Base-by-base conservation (phyloP, 2,888 invertebrate genomes). In the Xestia ashworthii region DNA sequence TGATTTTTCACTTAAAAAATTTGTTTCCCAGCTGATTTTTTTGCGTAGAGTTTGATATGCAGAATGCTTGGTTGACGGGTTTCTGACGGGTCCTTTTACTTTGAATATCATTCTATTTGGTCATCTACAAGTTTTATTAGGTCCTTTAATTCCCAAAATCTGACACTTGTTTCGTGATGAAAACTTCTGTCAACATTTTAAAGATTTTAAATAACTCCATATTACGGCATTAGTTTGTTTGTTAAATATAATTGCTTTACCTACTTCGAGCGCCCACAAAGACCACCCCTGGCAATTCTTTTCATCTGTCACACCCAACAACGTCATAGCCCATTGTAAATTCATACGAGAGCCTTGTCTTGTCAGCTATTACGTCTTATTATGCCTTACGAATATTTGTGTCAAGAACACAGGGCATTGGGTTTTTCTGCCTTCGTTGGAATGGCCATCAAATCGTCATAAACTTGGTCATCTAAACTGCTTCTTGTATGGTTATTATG, bases 281-380 rank as follows among this genome's bases (percentile, higher is more conserved):
- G 85, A 75, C 83, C 75, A 84, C 86, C 89, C 87, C 80, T 83
- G 80, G 91, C 90, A 94, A 94, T 94, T 94, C 94, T 94, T 94
- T 94, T 92, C 90, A 93, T 89, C 87, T 93, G 94, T 94, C 94
- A 93, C 71, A 72, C 78, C 78, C 74, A 65, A 74, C 90, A 90
- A 93, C 92, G 91, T 91, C 92, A 90, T 82, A 60, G 48, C 64
- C 88, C 60, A 86, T 89, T 86, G 85, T 90, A 89, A 91, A 90
- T 87, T 88, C 84, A 86, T 83, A 85, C 85, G 82, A 78, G 75
- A 84, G 80, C 87, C 90, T 91, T 90, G 89, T 88, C 81, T 78
- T 87, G 86, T 89, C 88, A 82, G 82, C 78, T 88, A 87, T 89
- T 87, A 89, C 71, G 71, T 69, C 67, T 76, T 81, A 86, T 88